Percentiles rank a stretch among this genome's conserved stretches.
Evolutionary conservation across 2,888 invertebrate species (phyloP).

Genomic region (Limnephilus marmoratus): DNA sequence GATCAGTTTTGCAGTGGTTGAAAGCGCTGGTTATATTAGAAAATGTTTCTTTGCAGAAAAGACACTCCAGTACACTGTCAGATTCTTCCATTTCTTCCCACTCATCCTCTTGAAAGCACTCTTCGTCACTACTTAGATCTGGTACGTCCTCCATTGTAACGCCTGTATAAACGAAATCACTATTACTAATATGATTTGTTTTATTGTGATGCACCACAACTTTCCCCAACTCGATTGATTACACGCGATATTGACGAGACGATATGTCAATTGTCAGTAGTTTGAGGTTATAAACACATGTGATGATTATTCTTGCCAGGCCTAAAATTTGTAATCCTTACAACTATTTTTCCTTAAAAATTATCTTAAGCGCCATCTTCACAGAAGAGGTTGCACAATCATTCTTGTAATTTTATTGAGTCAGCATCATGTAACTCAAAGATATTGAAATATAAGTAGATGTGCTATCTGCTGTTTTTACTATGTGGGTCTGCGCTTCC

Average conservation of each 20-base stretch:
- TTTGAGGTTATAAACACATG: slow-evolving; percentile 48
- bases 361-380: neutral
- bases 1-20: slow-evolving; percentile 81
- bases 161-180: neutral
- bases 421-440: too few species aligned
- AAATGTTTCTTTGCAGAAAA: slow-evolving; percentile 83
- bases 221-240: neutral
- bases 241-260: neutral
- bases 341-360: neutral
- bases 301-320: slow-evolving; percentile 26
- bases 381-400: neutral
- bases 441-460: too few species aligned
- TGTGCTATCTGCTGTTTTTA: too few species aligned
- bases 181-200: neutral
- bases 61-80: slow-evolving; percentile 75
- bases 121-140: slow-evolving; percentile 76
- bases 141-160: slow-evolving; percentile 70
- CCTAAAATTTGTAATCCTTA: neutral
- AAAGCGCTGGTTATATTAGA: slow-evolving; percentile 81
- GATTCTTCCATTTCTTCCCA: slow-evolving; percentile 76
- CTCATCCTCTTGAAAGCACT: slow-evolving; percentile 74
- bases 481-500: too few species aligned
- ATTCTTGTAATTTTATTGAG: too few species aligned
- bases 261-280: slow-evolving; percentile 24
- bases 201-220: neutral